Percentiles rank a stretch among this genome's conserved stretches.
These are phyloP conservation scores for Plumapathes pennacea DNA, from an alignment of 92 coral and sea anemone species.

Conservation along the genomic window DNA sequence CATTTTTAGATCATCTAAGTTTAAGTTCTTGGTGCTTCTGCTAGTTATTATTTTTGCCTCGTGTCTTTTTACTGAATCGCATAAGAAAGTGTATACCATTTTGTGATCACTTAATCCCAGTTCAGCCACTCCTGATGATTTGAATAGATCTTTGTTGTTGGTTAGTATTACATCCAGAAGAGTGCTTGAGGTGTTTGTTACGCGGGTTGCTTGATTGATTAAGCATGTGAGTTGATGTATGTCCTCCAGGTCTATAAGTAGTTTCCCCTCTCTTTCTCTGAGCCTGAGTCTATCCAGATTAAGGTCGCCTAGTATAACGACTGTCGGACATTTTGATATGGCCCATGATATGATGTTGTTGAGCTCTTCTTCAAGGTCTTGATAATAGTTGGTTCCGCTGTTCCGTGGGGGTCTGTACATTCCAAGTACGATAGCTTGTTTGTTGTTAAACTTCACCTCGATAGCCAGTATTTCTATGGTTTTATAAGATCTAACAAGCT, in stretches of 20 bases:
- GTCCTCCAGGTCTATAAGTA: no score
- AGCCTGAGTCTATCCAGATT: constrained; percentile 2
- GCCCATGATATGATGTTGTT: constrained; percentile 20
- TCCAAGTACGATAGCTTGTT: constrained; percentile 1
- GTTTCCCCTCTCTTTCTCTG: constrained; percentile 17
- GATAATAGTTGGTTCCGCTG: not conserved
- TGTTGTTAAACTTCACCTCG: constrained; percentile 14
- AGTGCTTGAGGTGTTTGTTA: constrained; percentile 23
- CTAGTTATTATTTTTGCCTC: constrained; percentile 18
- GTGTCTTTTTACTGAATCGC: constrained; percentile 11
- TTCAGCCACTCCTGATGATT: constrained; percentile 30
- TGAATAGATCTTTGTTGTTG: constrained; percentile 12
- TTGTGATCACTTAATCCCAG: constrained; percentile 53
- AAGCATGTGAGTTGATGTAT: constrained; percentile 13
- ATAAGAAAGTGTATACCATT: constrained; percentile 23
- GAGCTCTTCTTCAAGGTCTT: constrained; percentile 13
- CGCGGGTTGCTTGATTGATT: constrained; percentile 21
- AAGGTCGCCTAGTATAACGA: constrained; percentile 18
- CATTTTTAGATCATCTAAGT: no score
- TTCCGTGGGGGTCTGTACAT: constrained; percentile 24
- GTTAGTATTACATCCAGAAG: constrained; percentile 36
- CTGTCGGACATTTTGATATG: not conserved
- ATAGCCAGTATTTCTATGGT: constrained; percentile 16
- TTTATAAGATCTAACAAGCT: no score
- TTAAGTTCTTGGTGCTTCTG: constrained; percentile 15